A percentile compares a stretch with the other conserved stretches of the same genome.
Evolutionary conservation across 2,797 vertebrate species (phyloP).

Genomic region (Cirrhinus molitorella): DNA sequence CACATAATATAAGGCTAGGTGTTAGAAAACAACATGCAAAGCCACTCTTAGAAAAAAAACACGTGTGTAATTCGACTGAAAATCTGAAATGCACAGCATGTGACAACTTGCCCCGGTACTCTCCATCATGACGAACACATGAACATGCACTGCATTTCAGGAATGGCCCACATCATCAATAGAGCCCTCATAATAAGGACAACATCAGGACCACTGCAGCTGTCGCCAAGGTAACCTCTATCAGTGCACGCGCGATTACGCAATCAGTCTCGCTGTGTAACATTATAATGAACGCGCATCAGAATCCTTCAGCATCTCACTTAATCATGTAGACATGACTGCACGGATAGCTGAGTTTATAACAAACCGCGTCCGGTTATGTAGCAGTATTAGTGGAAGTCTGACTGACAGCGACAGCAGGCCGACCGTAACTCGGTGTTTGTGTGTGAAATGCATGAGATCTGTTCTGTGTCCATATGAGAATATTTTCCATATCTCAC

Average conservation of each 20-base stretch:
- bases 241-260: conserved; percentile 26
- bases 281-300: background rate
- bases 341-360: background rate
- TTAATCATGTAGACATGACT: background rate
- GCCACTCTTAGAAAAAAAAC: background rate
- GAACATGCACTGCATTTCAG: background rate
- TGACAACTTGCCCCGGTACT: conserved; percentile 5
- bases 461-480: background rate
- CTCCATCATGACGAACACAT: too few species aligned
- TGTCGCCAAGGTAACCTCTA: conserved; percentile 41
- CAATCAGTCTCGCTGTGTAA: conserved; percentile 19
- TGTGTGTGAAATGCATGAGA: background rate
- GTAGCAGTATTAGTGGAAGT: background rate
- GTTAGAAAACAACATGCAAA: background rate
- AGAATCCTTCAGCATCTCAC: background rate
- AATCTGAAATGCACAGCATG: background rate
- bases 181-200: background rate
- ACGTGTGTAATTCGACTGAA: background rate
- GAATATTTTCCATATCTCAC: conserved; percentile 71
- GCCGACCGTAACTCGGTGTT: background rate
- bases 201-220: conserved; percentile 44
- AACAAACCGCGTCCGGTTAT: background rate
- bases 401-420: background rate
- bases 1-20: background rate
- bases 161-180: background rate